phyloP scores from a whole-genome alignment of 2,888 invertebrate species.

The Trimorus sp. region DNA sequence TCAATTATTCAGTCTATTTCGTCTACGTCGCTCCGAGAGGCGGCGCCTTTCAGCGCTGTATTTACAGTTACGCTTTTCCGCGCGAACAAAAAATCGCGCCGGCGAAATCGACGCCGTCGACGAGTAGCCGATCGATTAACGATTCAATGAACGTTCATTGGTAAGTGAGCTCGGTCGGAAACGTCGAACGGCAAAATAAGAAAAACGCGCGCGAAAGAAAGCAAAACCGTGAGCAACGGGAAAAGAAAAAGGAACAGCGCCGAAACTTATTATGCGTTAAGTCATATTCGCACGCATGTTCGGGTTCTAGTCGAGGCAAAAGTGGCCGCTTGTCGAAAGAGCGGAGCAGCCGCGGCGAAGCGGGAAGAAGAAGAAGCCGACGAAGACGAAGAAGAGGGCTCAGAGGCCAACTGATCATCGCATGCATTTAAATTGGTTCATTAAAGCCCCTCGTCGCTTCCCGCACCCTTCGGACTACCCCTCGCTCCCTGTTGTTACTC shows the following conservation, averaged over 20 bases:
- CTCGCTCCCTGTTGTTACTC: constrained; percentile 61
- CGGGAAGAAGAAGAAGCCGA: constrained; percentile 52
- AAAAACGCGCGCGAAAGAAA: constrained; percentile 1
- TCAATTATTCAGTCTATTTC: too few species aligned
- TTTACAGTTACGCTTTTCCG: too few species aligned
- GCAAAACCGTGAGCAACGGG: too few species aligned
- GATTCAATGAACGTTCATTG: constrained; percentile 38
- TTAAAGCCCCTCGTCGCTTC: constrained; percentile 78
- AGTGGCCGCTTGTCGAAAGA: constrained; percentile 66
- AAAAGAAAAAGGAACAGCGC: constrained; percentile 3
- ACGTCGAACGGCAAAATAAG: constrained; percentile 11
- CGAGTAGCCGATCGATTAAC: constrained; percentile 39
- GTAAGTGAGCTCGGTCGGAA: constrained; percentile 15
- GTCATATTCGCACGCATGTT: constrained; percentile 65
- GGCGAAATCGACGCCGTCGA: not conserved
- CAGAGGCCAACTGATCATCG: constrained; percentile 82
- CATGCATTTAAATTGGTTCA: constrained; percentile 82
- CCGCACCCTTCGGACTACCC: constrained; percentile 65
- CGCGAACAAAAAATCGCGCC: too few species aligned
- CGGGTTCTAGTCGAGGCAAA: constrained; percentile 57
- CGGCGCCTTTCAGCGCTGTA: too few species aligned
- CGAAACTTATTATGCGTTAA: constrained; percentile 59
- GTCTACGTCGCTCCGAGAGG: too few species aligned
- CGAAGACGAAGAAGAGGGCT: constrained; percentile 78
- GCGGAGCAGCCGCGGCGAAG: constrained; percentile 48